These are phyloP conservation scores for Myrmecobius fasciatus DNA, from an alignment of 2,113 vertebrate genomes.

Conservation along the genomic window DNA sequence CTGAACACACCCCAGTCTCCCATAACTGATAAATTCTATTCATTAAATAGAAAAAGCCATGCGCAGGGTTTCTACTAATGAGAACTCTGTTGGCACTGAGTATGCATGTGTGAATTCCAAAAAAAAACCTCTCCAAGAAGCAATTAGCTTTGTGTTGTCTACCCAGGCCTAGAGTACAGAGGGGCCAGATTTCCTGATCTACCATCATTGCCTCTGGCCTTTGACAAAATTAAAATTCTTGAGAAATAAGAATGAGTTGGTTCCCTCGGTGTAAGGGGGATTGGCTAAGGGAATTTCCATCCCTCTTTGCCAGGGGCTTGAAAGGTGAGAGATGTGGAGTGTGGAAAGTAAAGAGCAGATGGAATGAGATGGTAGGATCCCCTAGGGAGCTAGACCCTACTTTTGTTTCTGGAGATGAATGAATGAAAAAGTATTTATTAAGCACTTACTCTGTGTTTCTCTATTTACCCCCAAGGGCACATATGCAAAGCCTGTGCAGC, in stretches of 20 bases:
- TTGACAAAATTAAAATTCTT: constrained; percentile 76
- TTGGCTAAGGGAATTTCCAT: constrained; percentile 49
- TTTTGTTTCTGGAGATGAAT: background rate
- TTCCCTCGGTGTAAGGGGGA: constrained; percentile 11
- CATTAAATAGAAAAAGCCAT: background rate
- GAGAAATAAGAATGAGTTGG: constrained; percentile 66
- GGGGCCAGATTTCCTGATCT: constrained; percentile 69
- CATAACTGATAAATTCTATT: constrained; percentile 46
- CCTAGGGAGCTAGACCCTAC: background rate
- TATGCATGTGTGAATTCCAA: constrained; percentile 62
- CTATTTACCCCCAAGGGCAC: background rate
- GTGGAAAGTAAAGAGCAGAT: background rate
- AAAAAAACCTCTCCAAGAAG: constrained; percentile 64
- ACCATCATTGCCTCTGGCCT: constrained; percentile 75
- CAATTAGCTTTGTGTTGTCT: constrained; percentile 75
- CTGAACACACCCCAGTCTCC: background rate
- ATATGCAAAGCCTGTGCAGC: background rate
- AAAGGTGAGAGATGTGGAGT: background rate
- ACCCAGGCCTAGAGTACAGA: constrained; percentile 49
- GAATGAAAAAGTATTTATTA: background rate
- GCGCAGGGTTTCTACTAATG: constrained; percentile 23
- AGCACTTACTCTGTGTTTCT: background rate
- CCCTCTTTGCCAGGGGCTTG: background rate
- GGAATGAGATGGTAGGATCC: background rate
- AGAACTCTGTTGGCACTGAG: background rate